Percentiles rank a stretch among this genome's conserved stretches.
These are phyloP conservation scores for Lacerta agilis DNA, from an alignment of 2,797 vertebrate genomes.

Conservation along the genomic window DNA sequence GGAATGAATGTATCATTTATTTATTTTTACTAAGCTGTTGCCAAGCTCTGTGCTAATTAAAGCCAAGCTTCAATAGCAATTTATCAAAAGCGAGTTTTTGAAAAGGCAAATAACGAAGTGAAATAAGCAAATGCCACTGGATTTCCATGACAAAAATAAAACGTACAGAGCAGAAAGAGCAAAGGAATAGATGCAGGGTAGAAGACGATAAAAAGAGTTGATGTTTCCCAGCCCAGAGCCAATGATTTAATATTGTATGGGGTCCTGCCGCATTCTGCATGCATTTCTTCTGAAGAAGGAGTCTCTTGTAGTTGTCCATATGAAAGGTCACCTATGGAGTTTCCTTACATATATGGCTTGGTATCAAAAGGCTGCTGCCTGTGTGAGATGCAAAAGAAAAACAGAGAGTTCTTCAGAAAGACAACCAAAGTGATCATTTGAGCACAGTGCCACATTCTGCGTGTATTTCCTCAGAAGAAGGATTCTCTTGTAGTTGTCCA, in stretches of 20 bases:
- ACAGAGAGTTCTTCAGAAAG: constrained; percentile 28
- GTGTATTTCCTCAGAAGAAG: constrained; percentile 43
- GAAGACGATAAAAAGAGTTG: neutral
- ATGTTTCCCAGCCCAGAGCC: neutral
- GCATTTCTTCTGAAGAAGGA: constrained; percentile 45
- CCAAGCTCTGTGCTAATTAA: constrained; percentile 66
- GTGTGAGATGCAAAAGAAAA: constrained; percentile 47
- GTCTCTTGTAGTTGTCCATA: constrained; percentile 10
- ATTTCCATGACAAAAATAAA: constrained; percentile 25
- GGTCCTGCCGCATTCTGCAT: constrained; percentile 27
- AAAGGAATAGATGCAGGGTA: neutral
- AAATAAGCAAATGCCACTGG: constrained; percentile 60
- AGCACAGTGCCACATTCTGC: constrained; percentile 29
- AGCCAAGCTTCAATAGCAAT: constrained; percentile 60
- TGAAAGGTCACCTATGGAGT: constrained; percentile 49
- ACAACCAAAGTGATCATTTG: neutral
- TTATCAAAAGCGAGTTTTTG: constrained; percentile 57
- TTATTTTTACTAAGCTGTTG: constrained; percentile 70
- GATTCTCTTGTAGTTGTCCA: constrained; percentile 20
- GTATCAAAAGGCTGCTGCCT: constrained; percentile 24
- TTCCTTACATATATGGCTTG: constrained; percentile 59
- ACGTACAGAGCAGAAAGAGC: constrained; percentile 24
- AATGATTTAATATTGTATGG: constrained; percentile 55
- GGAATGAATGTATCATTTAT: constrained; percentile 66
- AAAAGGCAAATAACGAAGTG: constrained; percentile 69